Evolutionary conservation across 2,797 vertebrate genomes (phyloP).

Genomic region (Hapalemur alaotrensis): DNA sequence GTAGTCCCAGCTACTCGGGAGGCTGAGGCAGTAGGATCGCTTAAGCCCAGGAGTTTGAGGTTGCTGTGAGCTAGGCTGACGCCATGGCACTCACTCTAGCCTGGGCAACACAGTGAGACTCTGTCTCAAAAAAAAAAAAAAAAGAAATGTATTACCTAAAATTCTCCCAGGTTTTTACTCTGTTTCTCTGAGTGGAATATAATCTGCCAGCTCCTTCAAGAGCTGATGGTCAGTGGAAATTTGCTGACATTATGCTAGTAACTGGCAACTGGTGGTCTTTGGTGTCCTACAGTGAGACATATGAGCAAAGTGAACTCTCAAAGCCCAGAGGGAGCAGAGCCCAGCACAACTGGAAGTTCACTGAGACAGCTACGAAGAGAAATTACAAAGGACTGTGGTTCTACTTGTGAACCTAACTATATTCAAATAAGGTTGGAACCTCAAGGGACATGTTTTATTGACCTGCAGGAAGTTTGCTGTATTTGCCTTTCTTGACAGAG

Average conservation of each 20-base stretch:
- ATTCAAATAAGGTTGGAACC: not conserved
- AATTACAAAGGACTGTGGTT: not conserved
- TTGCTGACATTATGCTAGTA: not conserved
- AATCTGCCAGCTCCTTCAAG: not conserved
- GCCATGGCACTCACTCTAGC: no score
- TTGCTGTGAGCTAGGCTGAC: no score
- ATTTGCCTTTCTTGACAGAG: not conserved
- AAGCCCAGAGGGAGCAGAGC: not conserved
- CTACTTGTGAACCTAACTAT: not conserved
- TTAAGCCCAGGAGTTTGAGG: no score
- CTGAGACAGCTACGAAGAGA: not conserved
- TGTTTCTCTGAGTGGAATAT: not conserved
- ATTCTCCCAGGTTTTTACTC: not conserved
- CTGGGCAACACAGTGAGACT: no score
- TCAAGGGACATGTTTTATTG: not conserved
- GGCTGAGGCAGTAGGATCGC: no score
- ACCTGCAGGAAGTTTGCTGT: not conserved
- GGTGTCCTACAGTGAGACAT: not conserved
- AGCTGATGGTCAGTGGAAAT: slow-evolving; percentile 16
- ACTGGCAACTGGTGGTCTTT: not conserved
- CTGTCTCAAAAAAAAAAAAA: no score
- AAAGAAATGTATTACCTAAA: not conserved
- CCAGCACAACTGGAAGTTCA: not conserved
- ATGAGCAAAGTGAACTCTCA: not conserved
- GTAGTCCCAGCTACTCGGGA: no score